phyloP scores from a whole-genome alignment of 2,888 invertebrate genomes.

The Bembecia ichneumoniformis region DNA sequence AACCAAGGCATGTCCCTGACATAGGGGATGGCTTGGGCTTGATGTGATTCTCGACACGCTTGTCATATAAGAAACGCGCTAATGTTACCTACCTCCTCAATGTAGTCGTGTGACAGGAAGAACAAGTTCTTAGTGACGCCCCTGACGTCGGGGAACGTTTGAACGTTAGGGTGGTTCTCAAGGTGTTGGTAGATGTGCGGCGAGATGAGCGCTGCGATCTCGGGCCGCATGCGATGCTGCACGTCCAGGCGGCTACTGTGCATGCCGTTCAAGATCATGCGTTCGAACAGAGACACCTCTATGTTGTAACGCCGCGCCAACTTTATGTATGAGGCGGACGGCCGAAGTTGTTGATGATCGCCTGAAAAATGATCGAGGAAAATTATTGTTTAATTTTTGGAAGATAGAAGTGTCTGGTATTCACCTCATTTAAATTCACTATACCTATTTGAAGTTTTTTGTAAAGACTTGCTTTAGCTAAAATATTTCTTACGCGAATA shows the following conservation, averaged over 20 bases:
- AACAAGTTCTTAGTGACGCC: constrained; percentile 77
- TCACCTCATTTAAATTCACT: too few species aligned
- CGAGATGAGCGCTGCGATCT: constrained; percentile 64
- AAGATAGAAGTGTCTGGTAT: neutral
- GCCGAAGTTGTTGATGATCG: constrained; percentile 86
- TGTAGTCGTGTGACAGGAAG: constrained; percentile 76
- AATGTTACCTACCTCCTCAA: constrained; percentile 61
- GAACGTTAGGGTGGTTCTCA: constrained; percentile 74
- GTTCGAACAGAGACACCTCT: constrained; percentile 86
- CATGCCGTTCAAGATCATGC: constrained; percentile 79
- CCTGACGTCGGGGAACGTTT: constrained; percentile 65
- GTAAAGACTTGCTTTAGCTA: too few species aligned
- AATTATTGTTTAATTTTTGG: neutral
- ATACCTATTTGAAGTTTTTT: too few species aligned
- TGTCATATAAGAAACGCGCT: too few species aligned
- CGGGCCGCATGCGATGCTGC: constrained; percentile 86
- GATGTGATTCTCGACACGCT: too few species aligned
- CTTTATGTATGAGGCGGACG: constrained; percentile 77
- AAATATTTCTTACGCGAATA: too few species aligned
- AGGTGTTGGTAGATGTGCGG: constrained; percentile 80
- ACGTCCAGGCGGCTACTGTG: constrained; percentile 73
- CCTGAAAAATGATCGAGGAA: constrained; percentile 40
- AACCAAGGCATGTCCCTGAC: too few species aligned
- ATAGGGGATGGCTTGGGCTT: too few species aligned
- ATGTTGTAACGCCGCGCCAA: constrained; percentile 77